phyloP scores from a whole-genome alignment of 2,797 vertebrate species.

The Poecile montanus region DNA sequence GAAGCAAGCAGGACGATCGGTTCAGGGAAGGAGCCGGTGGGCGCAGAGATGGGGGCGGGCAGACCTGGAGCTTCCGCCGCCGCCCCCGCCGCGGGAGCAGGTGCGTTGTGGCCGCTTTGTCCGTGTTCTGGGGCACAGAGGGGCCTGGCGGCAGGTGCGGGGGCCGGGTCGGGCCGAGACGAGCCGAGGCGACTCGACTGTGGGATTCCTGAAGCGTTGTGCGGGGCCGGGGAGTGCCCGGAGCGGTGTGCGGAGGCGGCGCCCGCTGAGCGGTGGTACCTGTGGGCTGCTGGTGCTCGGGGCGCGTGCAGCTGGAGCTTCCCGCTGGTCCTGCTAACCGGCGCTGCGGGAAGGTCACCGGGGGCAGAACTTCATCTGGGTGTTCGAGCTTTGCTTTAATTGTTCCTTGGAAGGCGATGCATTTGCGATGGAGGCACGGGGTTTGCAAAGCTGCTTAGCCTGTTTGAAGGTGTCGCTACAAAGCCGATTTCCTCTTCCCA shows the following conservation, averaged over 20 bases:
- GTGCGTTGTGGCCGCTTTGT: conserved; percentile 25
- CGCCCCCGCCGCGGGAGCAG: neutral
- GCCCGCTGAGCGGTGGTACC: neutral
- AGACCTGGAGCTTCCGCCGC: neutral
- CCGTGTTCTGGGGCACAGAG: neutral
- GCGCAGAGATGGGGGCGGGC: neutral
- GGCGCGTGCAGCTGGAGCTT: neutral
- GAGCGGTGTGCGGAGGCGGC: neutral
- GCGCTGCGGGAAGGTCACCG: conserved; percentile 50
- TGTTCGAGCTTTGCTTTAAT: neutral
- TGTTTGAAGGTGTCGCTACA: neutral
- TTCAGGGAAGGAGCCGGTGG: neutral
- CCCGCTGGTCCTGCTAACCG: neutral
- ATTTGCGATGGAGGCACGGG: neutral
- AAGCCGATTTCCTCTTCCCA: neutral
- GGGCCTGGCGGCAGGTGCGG: neutral
- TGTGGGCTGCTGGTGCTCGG: neutral
- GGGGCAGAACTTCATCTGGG: conserved; percentile 2
- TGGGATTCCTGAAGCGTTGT: neutral
- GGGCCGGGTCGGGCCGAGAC: neutral
- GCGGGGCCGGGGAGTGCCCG: neutral
- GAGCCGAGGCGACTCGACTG: neutral
- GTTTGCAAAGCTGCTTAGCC: neutral
- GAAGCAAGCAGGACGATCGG: neutral
- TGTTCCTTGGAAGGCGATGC: neutral